Evolutionary conservation across 2,797 vertebrate genomes (phyloP).

Genomic region (Phyllotis vaccarum): DNA sequence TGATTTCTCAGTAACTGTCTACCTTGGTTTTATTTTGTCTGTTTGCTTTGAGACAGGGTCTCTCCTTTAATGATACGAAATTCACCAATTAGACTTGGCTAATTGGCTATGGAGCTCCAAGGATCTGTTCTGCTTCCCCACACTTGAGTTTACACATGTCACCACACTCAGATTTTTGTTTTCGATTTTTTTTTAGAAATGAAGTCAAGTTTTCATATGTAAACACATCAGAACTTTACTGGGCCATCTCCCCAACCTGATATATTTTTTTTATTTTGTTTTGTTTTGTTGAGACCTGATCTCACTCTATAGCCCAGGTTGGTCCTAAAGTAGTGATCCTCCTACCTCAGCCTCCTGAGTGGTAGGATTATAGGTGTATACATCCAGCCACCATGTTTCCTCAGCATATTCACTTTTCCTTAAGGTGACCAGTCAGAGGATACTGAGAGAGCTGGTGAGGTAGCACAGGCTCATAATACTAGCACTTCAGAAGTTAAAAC

Average conservation of each 20-base stretch:
- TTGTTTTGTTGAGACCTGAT: background rate
- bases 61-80: background rate
- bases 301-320: background rate
- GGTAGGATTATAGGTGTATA: background rate
- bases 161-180: background rate
- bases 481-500: background rate
- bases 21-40: background rate
- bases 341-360: background rate
- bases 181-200: too few relatives aligned
- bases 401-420: conserved; percentile 21
- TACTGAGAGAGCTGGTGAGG: background rate
- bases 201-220: background rate
- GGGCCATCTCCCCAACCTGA: background rate
- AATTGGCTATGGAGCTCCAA: background rate
- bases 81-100: background rate
- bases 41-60: background rate
- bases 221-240: background rate
- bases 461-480: background rate
- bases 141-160: background rate
- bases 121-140: background rate
- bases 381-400: background rate
- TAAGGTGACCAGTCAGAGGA: conserved; percentile 13
- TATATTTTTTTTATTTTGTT: background rate
- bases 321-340: background rate
- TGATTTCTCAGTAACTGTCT: background rate